Evolutionary conservation across 2,113 vertebrate species (phyloP).

Genomic region (Phoxinus phoxinus): DNA sequence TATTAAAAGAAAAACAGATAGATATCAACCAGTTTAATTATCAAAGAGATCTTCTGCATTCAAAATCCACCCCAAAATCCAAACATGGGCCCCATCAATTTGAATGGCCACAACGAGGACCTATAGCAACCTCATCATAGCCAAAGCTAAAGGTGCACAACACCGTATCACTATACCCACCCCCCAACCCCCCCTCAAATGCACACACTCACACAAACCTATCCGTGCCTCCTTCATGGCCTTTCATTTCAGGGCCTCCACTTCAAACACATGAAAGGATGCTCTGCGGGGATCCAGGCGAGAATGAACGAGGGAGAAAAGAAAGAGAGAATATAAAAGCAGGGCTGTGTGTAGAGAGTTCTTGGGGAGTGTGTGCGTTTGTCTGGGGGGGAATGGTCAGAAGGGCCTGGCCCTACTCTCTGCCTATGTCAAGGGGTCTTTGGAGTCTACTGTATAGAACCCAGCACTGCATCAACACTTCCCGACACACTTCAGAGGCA

Average conservation of each 20-base stretch:
- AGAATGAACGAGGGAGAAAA: conserved; percentile 66
- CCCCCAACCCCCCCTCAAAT: not conserved
- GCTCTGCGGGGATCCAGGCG: conserved; percentile 77
- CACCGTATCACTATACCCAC: conserved; percentile 9
- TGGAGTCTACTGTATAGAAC: conserved; percentile 62
- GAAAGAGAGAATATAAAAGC: conserved; percentile 68
- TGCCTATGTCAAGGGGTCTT: conserved; percentile 75
- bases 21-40: not conserved
- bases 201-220: conserved; percentile 44
- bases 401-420: conserved; percentile 59
- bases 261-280: conserved; percentile 84
- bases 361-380: conserved; percentile 54
- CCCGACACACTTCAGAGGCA: conserved; percentile 33
- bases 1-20: not conserved
- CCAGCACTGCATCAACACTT: conserved; percentile 49
- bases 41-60: not conserved
- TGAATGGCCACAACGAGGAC: not conserved
- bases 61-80: not conserved
- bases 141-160: conserved; percentile 38
- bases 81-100: not conserved
- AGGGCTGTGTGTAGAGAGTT: conserved; percentile 57
- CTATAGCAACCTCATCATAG: conserved; percentile 32
- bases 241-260: conserved; percentile 79
- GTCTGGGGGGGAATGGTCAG: conserved; percentile 40
- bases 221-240: conserved; percentile 65